Conservation (phyloP, 2,113 vertebrate genomes). For the Protobothrops mucrosquamatus region DNA sequence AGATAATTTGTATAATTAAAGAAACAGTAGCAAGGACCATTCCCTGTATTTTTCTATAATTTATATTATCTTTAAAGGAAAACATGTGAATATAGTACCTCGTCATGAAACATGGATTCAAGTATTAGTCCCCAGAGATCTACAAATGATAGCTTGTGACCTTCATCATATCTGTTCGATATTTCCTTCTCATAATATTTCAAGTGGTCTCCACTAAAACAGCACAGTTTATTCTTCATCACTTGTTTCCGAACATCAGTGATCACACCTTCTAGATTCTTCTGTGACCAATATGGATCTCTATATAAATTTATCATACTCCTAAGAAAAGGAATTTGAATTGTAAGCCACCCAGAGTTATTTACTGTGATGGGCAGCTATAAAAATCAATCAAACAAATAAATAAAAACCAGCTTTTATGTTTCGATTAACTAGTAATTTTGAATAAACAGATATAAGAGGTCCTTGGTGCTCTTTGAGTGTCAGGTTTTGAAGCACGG, state of each 20-base stretch:
- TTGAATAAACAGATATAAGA: background rate
- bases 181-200: conserved; percentile 64
- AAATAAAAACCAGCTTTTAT: background rate
- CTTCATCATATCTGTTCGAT: conserved; percentile 54
- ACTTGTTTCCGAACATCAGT: conserved; percentile 57
- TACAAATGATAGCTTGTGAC: conserved; percentile 60
- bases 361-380: background rate
- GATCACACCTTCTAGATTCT: conserved; percentile 60
- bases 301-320: conserved; percentile 75
- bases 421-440: background rate
- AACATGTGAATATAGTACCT: conserved; percentile 41
- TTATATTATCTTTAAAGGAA: background rate
- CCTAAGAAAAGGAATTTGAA: conserved; percentile 63
- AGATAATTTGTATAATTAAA: background rate
- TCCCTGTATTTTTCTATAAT: background rate
- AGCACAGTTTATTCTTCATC: conserved; percentile 64
- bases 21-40: background rate
- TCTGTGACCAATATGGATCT: conserved; percentile 78
- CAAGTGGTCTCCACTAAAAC: conserved; percentile 62
- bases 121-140: conserved; percentile 76
- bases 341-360: background rate
- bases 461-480: background rate
- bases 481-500: too few relatives aligned
- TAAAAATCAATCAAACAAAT: background rate
- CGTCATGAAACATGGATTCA: conserved; percentile 52